A percentile compares a stretch with the other conserved stretches of the same genome.
Conservation (phyloP, 2,797 vertebrate species). For the Ctenosaura bakeri region DNA sequence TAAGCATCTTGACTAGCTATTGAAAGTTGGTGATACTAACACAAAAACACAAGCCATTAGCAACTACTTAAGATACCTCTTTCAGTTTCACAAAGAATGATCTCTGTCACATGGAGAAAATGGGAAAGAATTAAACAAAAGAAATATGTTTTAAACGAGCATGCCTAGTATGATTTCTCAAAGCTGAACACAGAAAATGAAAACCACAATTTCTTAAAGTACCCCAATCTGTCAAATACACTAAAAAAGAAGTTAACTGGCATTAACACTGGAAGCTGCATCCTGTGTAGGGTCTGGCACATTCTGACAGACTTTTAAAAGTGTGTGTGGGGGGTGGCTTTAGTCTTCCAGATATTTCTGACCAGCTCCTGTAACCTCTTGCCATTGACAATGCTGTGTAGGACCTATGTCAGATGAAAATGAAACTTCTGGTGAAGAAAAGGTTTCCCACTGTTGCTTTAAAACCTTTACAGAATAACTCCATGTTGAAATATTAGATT, state of each 20-base stretch:
- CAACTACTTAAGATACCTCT: constrained; percentile 82
- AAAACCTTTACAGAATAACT: not conserved
- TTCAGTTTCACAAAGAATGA: constrained; percentile 85
- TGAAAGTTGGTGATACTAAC: constrained; percentile 64
- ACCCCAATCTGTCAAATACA: constrained; percentile 10
- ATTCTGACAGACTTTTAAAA: not conserved
- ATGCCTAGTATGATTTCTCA: not conserved
- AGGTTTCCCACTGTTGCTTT: not conserved
- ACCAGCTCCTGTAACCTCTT: too few relatives aligned
- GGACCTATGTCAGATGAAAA: too few relatives aligned
- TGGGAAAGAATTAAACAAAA: constrained; percentile 60
- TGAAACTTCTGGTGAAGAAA: too few relatives aligned
- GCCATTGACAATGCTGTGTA: too few relatives aligned
- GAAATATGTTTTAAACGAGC: constrained; percentile 26
- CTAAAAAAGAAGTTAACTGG: not conserved
- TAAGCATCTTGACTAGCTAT: constrained; percentile 67
- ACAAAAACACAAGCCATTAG: constrained; percentile 60
- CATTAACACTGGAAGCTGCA: not conserved
- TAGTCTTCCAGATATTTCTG: too few relatives aligned
- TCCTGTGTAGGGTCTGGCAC: not conserved
- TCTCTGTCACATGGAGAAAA: constrained; percentile 81
- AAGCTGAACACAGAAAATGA: constrained; percentile 5
- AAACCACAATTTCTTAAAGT: constrained; percentile 8
- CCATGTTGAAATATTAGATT: not conserved
- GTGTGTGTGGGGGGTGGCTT: too few relatives aligned